phyloP scores from a whole-genome alignment of 2,888 invertebrate species.

The Aelia acuminata region DNA sequence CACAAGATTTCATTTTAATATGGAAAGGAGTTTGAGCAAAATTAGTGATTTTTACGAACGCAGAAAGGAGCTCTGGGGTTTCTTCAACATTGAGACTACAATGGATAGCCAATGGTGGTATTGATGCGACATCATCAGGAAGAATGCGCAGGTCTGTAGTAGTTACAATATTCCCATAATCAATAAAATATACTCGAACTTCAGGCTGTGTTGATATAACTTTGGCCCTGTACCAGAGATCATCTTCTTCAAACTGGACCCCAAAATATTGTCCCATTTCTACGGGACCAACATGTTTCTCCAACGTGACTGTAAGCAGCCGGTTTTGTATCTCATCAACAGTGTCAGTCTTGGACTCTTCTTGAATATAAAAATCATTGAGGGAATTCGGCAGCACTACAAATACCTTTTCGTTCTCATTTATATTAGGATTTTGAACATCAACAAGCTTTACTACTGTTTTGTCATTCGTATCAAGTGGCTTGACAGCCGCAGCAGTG shows the following conservation, averaged over 20 bases:
- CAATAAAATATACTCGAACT: conserved; percentile 77
- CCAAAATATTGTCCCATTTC: conserved; percentile 68
- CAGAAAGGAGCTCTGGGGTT: neutral
- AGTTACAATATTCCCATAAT: conserved; percentile 78
- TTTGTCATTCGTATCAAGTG: neutral
- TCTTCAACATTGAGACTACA: conserved; percentile 72
- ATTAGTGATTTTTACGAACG: conserved; percentile 22
- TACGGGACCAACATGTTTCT: conserved; percentile 69
- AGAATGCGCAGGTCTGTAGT: conserved; percentile 75
- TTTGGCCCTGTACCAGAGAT: conserved; percentile 77
- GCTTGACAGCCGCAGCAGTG: neutral
- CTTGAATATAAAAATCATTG: conserved; percentile 82
- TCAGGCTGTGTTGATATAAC: conserved; percentile 71
- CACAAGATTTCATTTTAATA: conserved; percentile 29
- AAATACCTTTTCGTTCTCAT: conserved; percentile 71
- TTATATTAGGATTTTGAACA: neutral
- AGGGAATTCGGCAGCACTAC: conserved; percentile 79
- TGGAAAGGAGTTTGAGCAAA: neutral
- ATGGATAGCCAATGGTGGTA: conserved; percentile 75
- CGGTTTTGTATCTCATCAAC: conserved; percentile 75
- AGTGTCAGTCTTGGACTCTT: conserved; percentile 66
- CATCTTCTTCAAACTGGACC: conserved; percentile 73
- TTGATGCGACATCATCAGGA: conserved; percentile 74
- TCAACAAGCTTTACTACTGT: neutral
- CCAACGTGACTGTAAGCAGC: conserved; percentile 73